Percentiles rank a stretch among this genome's conserved stretches.
phyloP scores from a whole-genome alignment of 2,113 vertebrate species.

The Phyllostomus hastatus region DNA sequence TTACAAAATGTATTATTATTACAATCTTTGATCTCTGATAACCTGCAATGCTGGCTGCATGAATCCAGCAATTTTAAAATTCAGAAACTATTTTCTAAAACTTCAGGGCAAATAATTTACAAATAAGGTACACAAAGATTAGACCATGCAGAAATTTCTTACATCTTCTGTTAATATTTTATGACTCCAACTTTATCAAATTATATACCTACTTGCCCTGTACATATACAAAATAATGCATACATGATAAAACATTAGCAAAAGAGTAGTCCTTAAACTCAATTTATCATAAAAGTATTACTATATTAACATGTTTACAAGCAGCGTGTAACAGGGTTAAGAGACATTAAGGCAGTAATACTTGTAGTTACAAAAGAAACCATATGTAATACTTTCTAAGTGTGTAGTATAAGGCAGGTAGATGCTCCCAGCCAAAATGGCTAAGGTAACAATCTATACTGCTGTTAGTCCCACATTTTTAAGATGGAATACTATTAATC shows the following conservation, averaged over 20 bases:
- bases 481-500: conserved; percentile 81
- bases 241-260: conserved; percentile 89
- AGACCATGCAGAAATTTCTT: conserved; percentile 95
- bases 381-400: conserved; percentile 85
- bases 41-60: conserved; percentile 85
- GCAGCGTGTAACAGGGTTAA: conserved; percentile 90
- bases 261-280: conserved; percentile 92
- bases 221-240: conserved; percentile 96
- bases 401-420: conserved; percentile 89
- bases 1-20: conserved; percentile 98
- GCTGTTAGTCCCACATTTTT: conserved; percentile 82
- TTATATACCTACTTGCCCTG: conserved; percentile 95
- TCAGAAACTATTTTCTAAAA: conserved; percentile 92
- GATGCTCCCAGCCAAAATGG: conserved; percentile 87
- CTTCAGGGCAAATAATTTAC: conserved; percentile 96
- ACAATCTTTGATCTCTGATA: conserved; percentile 92
- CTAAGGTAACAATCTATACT: conserved; percentile 84
- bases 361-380: conserved; percentile 87
- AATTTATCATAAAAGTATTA: conserved; percentile 85
- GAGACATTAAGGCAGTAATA: conserved; percentile 91
- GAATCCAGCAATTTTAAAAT: conserved; percentile 86
- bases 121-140: conserved; percentile 90
- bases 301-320: conserved; percentile 89
- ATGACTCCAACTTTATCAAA: conserved; percentile 91
- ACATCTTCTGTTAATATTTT: conserved; percentile 99